phyloP scores from a whole-genome alignment of 2,113 vertebrate species.

The Dasyprocta punctata region DNA sequence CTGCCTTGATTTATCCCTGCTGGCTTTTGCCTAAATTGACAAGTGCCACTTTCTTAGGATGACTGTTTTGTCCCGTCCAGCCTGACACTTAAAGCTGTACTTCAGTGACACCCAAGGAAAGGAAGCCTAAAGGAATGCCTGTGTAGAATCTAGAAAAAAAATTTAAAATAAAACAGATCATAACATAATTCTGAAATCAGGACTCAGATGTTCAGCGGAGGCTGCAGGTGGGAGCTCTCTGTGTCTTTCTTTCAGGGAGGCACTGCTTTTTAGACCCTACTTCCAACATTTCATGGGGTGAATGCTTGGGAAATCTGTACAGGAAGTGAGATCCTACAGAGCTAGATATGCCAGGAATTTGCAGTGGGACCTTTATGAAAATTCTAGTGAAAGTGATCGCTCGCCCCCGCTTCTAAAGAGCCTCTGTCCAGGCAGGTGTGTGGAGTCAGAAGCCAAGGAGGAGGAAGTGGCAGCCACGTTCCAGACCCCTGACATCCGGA shows the following conservation, averaged over 20 bases:
- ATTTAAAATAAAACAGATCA: neutral
- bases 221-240: neutral
- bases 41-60: neutral
- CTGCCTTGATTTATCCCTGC: neutral
- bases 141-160: neutral
- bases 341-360: neutral
- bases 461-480: constrained; percentile 32
- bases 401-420: neutral
- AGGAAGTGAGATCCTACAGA: neutral
- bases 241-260: neutral
- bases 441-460: constrained; percentile 15
- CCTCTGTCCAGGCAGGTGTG: neutral
- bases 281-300: neutral
- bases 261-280: neutral
- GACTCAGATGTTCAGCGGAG: accelerated
- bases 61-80: neutral
- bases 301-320: neutral
- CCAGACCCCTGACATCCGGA: neutral
- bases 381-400: neutral
- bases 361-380: neutral
- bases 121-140: neutral
- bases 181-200: neutral
- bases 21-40: neutral
- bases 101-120: constrained; percentile 3
- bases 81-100: neutral